A percentile compares a stretch with the other conserved stretches of the same genome.
phyloP scores from a whole-genome alignment of 1,140 invertebrate genomes.

The Drosophila hydei region DNA sequence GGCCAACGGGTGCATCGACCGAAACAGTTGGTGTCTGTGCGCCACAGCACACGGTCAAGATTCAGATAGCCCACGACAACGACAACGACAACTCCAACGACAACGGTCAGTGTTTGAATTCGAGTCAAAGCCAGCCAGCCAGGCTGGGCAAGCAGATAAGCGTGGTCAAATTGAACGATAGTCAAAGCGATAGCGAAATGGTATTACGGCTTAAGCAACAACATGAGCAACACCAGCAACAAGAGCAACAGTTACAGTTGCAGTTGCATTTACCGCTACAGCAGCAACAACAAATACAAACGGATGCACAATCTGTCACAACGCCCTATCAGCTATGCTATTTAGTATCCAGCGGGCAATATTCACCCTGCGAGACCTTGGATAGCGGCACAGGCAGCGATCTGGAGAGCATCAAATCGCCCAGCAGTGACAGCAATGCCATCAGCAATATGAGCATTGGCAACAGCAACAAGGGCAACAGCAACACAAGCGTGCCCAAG shows the following conservation, averaged over 20 bases:
- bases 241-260: slow-evolving; percentile 18
- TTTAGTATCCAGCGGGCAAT: slow-evolving; percentile 90
- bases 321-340: slow-evolving; percentile 84
- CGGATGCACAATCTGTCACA: slow-evolving; percentile 1
- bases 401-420: slow-evolving; percentile 85
- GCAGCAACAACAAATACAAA: slow-evolving; percentile 27
- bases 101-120: slow-evolving; percentile 7
- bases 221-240: slow-evolving; percentile 47
- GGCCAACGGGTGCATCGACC: slow-evolving; percentile 52
- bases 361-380: slow-evolving; percentile 90
- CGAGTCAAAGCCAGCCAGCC: slow-evolving; percentile 20
- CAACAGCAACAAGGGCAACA: slow-evolving; percentile 61
- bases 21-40: slow-evolving; percentile 49
- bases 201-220: slow-evolving; percentile 40
- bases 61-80: slow-evolving; percentile 67
- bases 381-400: slow-evolving; percentile 94
- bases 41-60: slow-evolving; percentile 73
- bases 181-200: slow-evolving; percentile 39
- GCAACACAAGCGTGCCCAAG: slow-evolving; percentile 81
- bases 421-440: slow-evolving; percentile 27
- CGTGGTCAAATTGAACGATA: slow-evolving; percentile 67
- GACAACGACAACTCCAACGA: no score
- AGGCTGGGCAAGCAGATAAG: slow-evolving; percentile 68
- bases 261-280: slow-evolving; percentile 2
- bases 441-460: slow-evolving; percentile 18